These are phyloP conservation scores for Cancer borealis DNA, from an alignment of 2,888 invertebrate genomes.

Conservation along the genomic window DNA sequence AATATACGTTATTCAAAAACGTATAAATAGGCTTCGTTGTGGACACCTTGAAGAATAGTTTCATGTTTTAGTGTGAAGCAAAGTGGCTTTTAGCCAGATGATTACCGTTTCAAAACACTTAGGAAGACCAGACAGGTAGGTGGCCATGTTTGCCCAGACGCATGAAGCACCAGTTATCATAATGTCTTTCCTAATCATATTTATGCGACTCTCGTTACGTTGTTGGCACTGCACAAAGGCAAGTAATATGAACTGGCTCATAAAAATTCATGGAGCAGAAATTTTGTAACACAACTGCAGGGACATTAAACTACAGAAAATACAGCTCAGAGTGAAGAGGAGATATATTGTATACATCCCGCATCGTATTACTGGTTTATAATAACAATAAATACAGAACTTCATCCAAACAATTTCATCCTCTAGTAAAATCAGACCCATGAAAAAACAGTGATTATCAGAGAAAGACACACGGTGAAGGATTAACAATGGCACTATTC, in stretches of 20 bases:
- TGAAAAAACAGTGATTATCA: not conserved
- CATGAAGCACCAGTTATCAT: not conserved
- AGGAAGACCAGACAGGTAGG: not conserved
- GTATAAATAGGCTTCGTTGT: not conserved
- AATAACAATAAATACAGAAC: not conserved
- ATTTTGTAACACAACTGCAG: constrained; percentile 33
- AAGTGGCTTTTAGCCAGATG: not conserved
- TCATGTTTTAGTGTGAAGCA: not conserved
- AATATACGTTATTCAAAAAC: not conserved
- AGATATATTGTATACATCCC: not conserved
- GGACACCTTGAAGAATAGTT: not conserved
- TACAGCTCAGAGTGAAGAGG: not conserved
- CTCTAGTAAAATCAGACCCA: no score
- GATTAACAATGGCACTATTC: not conserved
- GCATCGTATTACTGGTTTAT: not conserved
- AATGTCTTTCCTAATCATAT: not conserved
- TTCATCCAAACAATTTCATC: no score
- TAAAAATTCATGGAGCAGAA: constrained; percentile 29
- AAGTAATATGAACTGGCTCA: not conserved
- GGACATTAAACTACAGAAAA: not conserved
- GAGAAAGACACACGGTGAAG: not conserved
- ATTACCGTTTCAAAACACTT: not conserved
- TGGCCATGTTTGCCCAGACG: not conserved
- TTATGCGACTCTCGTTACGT: constrained; percentile 3
- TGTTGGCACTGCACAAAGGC: not conserved